A percentile compares a stretch with the other conserved stretches of the same genome.
These are phyloP conservation scores for Clinocottus analis DNA, from an alignment of 2,113 vertebrate species.

Conservation along the genomic window DNA sequence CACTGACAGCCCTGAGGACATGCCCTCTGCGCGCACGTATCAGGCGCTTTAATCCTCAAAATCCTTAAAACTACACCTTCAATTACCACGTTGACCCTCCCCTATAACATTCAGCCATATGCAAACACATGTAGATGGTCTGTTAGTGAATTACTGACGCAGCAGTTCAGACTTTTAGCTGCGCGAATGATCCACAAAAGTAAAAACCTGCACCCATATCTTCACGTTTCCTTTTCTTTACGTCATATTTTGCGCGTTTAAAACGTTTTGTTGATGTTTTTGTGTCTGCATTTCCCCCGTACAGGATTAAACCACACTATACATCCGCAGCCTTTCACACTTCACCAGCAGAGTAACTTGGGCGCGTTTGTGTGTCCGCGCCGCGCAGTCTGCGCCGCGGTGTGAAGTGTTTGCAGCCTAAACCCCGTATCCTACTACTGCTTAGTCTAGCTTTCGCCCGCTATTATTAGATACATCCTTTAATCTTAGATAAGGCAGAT, in stretches of 20 bases:
- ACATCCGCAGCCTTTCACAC: background rate
- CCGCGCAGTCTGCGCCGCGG: too few species aligned
- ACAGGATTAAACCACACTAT: background rate
- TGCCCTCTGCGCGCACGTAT: conserved; percentile 7
- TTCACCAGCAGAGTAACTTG: conserved; percentile 5
- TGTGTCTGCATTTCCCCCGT: background rate
- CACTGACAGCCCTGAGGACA: conserved; percentile 26
- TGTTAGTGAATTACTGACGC: background rate
- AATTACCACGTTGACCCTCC: background rate
- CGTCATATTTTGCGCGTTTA: background rate
- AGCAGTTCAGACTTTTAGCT: background rate
- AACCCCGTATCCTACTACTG: conserved; percentile 38
- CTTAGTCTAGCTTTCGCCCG: conserved; percentile 38
- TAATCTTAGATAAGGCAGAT: conserved; percentile 64
- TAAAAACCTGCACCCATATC: background rate
- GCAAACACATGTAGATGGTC: background rate
- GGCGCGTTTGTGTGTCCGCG: background rate
- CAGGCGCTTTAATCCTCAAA: conserved; percentile 10
- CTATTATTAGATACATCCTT: conserved; percentile 73
- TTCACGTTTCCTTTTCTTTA: background rate
- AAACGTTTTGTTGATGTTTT: too few species aligned
- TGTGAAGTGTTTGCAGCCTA: background rate
- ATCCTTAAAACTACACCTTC: background rate
- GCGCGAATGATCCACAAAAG: background rate
- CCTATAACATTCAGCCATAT: background rate